Conservation (phyloP, 2,797 vertebrate genomes). For the Argentina silus region DNA sequence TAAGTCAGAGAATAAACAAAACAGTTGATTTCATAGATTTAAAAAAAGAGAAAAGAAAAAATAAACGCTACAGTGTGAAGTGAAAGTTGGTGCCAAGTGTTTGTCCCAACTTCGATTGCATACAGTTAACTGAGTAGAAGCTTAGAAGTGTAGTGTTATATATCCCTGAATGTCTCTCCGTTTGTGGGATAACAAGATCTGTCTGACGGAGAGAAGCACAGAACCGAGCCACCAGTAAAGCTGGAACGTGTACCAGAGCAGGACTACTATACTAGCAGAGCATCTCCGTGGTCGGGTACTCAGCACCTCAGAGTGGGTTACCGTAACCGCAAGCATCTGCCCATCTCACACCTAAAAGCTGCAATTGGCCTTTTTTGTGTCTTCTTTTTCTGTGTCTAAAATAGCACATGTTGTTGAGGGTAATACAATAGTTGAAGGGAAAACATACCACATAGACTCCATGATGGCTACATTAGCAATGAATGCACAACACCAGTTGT, state of each 20-base stretch:
- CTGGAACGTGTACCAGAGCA: background rate
- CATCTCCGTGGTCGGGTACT: background rate
- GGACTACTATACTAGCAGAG: background rate
- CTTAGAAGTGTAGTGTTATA: constrained; percentile 29
- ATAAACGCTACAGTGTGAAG: constrained; percentile 44
- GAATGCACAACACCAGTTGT: background rate
- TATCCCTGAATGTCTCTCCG: constrained; percentile 47
- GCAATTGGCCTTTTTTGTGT: constrained; percentile 7
- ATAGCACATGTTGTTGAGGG: constrained; percentile 1
- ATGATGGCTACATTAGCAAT: constrained; percentile 10
- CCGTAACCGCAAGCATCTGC: no score
- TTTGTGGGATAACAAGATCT: constrained; percentile 1
- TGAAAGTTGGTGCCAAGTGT: constrained; percentile 35
- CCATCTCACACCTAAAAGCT: background rate
- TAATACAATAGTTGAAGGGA: background rate
- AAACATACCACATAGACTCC: background rate
- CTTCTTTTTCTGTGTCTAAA: background rate
- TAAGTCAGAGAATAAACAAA: constrained; percentile 12
- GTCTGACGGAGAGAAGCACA: background rate
- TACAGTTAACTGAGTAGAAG: constrained; percentile 47
- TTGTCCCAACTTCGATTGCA: constrained; percentile 54
- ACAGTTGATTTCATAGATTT: constrained; percentile 8
- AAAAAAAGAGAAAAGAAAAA: constrained; percentile 12
- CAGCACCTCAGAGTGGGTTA: background rate
- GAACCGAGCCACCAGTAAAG: background rate